Conservation (phyloP, 2,888 invertebrate genomes). For the Drosophila fungiperda region DNA sequence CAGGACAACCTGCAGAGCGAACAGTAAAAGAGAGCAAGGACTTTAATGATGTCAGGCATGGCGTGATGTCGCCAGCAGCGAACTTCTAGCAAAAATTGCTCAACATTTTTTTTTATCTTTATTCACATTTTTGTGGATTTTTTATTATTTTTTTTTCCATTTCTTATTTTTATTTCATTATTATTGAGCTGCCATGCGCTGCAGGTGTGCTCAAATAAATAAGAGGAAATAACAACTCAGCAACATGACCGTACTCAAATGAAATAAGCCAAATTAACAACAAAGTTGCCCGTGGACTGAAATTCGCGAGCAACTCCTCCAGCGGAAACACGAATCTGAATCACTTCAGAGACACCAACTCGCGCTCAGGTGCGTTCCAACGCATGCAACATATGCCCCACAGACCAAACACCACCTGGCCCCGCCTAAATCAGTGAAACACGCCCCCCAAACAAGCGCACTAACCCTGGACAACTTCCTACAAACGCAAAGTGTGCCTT, state of each 20-base stretch:
- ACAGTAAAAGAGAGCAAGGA: conserved; percentile 1
- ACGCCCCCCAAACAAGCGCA: conserved; percentile 1
- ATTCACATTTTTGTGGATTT: conserved; percentile 15
- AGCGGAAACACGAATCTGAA: conserved; percentile 55
- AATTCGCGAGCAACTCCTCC: conserved; percentile 17
- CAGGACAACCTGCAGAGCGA: conserved; percentile 12
- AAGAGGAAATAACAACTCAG: conserved; percentile 48
- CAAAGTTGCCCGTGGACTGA: conserved; percentile 39
- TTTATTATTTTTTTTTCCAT: not conserved
- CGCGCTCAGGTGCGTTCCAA: conserved; percentile 44
- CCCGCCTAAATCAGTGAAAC: too few relatives aligned
- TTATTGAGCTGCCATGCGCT: conserved; percentile 30
- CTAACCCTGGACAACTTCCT: conserved; percentile 59
- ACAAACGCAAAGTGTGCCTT: conserved; percentile 72
- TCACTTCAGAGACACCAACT: conserved; percentile 65
- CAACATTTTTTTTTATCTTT: conserved; percentile 53
- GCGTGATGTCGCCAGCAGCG: conserved; percentile 24
- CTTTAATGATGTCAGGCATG: conserved; percentile 14
- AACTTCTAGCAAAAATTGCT: conserved; percentile 55
- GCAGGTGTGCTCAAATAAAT: conserved; percentile 64
- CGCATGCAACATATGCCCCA: conserved; percentile 18
- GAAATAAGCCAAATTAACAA: conserved; percentile 78
- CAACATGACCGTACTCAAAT: conserved; percentile 48
- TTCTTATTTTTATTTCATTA: conserved; percentile 9
- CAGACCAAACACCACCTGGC: conserved; percentile 3